These are phyloP conservation scores for Pitangus sulphuratus DNA, from an alignment of 2,797 vertebrate genomes.

Conservation along the genomic window DNA sequence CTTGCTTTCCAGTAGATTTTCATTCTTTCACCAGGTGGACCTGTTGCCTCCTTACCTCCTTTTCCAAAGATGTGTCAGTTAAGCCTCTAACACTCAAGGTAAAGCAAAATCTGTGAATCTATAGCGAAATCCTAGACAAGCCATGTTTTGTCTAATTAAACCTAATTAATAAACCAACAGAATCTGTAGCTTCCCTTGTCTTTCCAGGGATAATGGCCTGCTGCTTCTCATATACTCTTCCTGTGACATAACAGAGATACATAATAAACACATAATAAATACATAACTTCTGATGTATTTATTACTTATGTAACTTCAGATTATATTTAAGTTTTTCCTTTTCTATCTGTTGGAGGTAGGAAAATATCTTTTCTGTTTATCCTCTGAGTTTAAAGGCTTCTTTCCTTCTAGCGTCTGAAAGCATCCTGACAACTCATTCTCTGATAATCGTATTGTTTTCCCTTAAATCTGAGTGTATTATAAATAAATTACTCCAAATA, in stretches of 20 bases:
- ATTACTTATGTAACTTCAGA: not conserved
- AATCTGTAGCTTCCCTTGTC: not conserved
- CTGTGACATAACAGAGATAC: too few species aligned
- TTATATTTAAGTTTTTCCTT: not conserved
- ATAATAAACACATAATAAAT: too few species aligned
- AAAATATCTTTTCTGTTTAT: not conserved
- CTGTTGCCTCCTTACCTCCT: not conserved
- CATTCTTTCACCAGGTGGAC: not conserved
- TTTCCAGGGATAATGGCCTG: not conserved
- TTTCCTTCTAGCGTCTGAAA: not conserved
- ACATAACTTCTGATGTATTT: not conserved
- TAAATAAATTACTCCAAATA: not conserved
- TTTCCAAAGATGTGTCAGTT: not conserved
- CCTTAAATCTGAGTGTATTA: not conserved
- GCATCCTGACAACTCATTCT: not conserved
- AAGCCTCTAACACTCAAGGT: not conserved
- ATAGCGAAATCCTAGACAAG: not conserved
- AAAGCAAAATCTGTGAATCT: not conserved
- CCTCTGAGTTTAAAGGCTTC: not conserved
- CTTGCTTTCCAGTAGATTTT: not conserved
- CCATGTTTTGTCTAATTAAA: not conserved
- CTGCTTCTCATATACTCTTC: not conserved
- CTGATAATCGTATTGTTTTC: not conserved
- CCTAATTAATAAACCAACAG: not conserved
- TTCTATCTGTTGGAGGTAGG: not conserved